Percentiles rank a stretch among this genome's conserved stretches.
These are phyloP conservation scores for Polymixis flavicincta DNA, from an alignment of 2,888 invertebrate species.

Conservation along the genomic window DNA sequence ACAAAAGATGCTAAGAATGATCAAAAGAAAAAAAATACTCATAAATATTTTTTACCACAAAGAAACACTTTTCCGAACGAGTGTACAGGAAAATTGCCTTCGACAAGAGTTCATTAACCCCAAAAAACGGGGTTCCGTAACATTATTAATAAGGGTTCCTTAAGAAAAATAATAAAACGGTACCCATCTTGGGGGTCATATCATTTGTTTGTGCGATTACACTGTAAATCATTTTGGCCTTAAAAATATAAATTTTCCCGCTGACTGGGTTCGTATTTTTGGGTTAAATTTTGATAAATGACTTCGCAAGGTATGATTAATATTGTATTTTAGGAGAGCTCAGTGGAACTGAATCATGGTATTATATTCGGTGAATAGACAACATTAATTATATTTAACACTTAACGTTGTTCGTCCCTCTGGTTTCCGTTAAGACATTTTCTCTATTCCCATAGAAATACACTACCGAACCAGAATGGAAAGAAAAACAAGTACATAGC, in stretches of 20 bases:
- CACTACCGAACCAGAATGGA: neutral
- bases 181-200: conserved; percentile 33
- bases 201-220: conserved; percentile 60
- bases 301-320: conserved; percentile 49
- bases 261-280: conserved; percentile 44
- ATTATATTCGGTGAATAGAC: conserved; percentile 31
- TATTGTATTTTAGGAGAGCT: conserved; percentile 46
- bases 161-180: conserved; percentile 61
- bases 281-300: conserved; percentile 58
- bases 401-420: conserved; percentile 7
- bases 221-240: conserved; percentile 50
- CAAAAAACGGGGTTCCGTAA: conserved; percentile 53
- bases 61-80: conserved; percentile 73
- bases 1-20: conserved; percentile 45
- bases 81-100: conserved; percentile 73
- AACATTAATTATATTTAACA: conserved; percentile 45
- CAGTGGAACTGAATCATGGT: conserved; percentile 29
- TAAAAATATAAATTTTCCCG: conserved; percentile 49
- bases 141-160: conserved; percentile 65
- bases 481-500: neutral
- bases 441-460: neutral
- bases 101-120: conserved; percentile 69
- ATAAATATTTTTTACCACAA: conserved; percentile 67
- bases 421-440: neutral
- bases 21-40: conserved; percentile 61